Evolutionary conservation across 2,888 invertebrate genomes (phyloP), one percentile per base, ranked within the genome.

Genomic region (Scelioninae gen. 2): DNA sequence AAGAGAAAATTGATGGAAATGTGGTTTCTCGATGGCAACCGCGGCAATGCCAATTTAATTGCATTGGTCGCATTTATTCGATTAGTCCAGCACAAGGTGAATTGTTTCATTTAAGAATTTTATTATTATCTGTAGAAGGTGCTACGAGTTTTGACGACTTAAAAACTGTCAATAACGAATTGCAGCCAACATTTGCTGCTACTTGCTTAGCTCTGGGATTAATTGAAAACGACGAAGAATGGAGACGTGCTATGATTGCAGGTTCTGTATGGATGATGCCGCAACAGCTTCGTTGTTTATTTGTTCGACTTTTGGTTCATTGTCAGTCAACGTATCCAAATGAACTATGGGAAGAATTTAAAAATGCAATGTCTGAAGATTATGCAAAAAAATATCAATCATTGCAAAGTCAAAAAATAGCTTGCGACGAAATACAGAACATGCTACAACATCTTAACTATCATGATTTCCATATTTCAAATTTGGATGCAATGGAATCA

Each of bases 51-150:
- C 48, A 71, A 4, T 64, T 53, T 5, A 73, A 73, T 22, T 43
- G 46, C n/a, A 77, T 80, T 16, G 76, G 76, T 3, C 57, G 80
- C 15, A 78, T 81, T 50, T 78, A 78, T 43, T 55, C 76, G 5
- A 79, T 81, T 1, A 72, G 64, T 28, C 28, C 28, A 52, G 16
- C 52, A 16, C 28, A 82, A 45, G 39, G 35, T 0, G 82, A 83
- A 74, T 48, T 77, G 3, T 82, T 68, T 65, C 74, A 78, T 64
- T 55, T 83, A n/a, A n/a, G n/a, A n/a, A n/a, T n/a, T n/a, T n/a
- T n/a, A n/a, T n/a, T n/a, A n/a, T n/a, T n/a, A n/a, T 70, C 79
- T 48, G 72, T 80, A 0, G 72, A 71, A 60, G 81, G 81, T 10
- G 77, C 78, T 13, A 3, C n/a, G n/a, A n/a, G n/a, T n/a, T n/a